Conservation (phyloP, 2,797 vertebrate species). For the Tangara arthus region DNA sequence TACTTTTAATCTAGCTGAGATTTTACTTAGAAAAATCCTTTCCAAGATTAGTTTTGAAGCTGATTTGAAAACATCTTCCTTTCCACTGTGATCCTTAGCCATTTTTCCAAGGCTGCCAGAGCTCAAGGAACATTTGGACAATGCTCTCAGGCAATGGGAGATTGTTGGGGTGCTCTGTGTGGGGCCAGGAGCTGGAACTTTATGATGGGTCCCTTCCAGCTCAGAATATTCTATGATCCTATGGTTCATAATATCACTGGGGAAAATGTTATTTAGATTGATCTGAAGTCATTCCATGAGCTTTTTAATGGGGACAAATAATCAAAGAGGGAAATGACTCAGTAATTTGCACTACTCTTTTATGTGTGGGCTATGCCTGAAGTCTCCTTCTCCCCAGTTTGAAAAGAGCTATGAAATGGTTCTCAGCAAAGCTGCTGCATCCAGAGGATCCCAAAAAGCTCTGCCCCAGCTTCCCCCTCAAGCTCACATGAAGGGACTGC, state of each 20-base stretch:
- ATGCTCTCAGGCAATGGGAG: neutral
- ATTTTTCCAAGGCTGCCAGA: neutral
- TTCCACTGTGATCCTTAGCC: neutral
- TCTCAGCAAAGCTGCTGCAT: neutral
- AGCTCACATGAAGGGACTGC: neutral
- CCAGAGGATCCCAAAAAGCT: neutral
- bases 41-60: neutral
- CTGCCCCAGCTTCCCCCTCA: neutral
- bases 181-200: neutral
- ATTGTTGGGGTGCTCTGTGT: neutral
- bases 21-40: neutral
- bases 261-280: neutral
- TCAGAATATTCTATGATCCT: neutral
- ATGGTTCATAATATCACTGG: neutral
- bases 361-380: neutral
- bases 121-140: neutral
- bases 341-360: neutral
- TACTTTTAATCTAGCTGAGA: neutral
- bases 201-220: neutral
- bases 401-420: neutral
- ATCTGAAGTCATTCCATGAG: neutral
- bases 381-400: neutral
- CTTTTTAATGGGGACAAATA: neutral
- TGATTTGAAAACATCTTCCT: neutral
- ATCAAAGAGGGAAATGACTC: neutral